phyloP scores from a whole-genome alignment of 2,113 vertebrate genomes.

The Pagrus major region DNA sequence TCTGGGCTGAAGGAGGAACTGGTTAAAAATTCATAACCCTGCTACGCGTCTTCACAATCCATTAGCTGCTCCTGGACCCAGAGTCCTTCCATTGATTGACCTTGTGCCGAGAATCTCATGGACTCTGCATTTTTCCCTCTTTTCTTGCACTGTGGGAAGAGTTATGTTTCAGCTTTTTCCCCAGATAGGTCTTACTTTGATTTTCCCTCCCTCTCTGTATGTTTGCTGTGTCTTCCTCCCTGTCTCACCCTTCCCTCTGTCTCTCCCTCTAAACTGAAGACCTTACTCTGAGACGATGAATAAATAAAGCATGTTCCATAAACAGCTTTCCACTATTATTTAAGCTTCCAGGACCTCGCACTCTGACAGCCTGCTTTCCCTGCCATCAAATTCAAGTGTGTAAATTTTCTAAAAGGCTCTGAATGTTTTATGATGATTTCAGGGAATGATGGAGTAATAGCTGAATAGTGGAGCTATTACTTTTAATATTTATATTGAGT shows the following conservation, averaged over 20 bases:
- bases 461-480: constrained; percentile 99
- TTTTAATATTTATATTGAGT: constrained; percentile 99
- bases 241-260: constrained; percentile 74
- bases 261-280: constrained; percentile 90
- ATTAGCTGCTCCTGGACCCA: constrained; percentile 94
- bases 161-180: constrained; percentile 90
- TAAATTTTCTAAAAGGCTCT: constrained; percentile 99
- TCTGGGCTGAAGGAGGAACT: constrained; percentile 90
- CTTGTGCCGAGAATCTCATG: constrained; percentile 93
- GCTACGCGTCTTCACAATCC: constrained; percentile 96
- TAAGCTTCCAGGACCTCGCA: constrained; percentile 89
- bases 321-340: constrained; percentile 99
- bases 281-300: constrained; percentile 94
- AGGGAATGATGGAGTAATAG: constrained; percentile 98
- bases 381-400: constrained; percentile 98
- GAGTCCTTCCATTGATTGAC: constrained; percentile 97
- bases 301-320: constrained; percentile 99
- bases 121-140: constrained; percentile 84
- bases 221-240: constrained; percentile 65
- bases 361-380: constrained; percentile 92
- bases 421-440: constrained; percentile 99
- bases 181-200: constrained; percentile 89
- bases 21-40: constrained; percentile 98
- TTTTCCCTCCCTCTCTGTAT: constrained; percentile 80
- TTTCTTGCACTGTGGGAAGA: constrained; percentile 89